A percentile compares a stretch with the other conserved stretches of the same genome.
Conservation (phyloP, 2,888 invertebrate genomes). For the Strigamia crassipes region DNA sequence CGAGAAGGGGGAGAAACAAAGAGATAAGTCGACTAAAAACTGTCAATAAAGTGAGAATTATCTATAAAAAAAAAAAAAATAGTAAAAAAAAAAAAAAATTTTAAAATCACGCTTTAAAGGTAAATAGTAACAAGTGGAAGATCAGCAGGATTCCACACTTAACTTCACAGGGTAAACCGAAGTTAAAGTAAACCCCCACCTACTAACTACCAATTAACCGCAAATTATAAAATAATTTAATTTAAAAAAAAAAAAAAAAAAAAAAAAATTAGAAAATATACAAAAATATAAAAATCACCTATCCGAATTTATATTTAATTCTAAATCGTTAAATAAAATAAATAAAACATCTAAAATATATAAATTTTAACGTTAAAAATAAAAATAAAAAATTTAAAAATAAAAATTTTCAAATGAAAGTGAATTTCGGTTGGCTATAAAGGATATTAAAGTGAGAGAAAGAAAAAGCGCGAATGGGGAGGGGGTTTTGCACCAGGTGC, state of each 20-base stretch:
- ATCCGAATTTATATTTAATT: no score
- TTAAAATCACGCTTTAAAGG: background rate
- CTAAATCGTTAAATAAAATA: no score
- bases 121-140: background rate
- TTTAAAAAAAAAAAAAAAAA: background rate
- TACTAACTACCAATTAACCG: background rate
- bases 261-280: no score
- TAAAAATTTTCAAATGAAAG: background rate
- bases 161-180: background rate
- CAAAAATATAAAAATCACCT: no score
- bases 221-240: background rate
- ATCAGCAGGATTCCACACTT: background rate
- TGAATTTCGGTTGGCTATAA: background rate
- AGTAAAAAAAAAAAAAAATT: background rate
- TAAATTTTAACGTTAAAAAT: no score
- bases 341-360: no score
- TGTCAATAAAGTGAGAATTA: background rate
- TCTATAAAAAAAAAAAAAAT: background rate
- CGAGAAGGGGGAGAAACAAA: background rate
- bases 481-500: conserved; percentile 22
- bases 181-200: background rate
- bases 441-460: background rate
- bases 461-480: background rate
- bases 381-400: background rate
- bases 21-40: background rate